Evolutionary conservation across 2,797 vertebrate genomes (phyloP).

Genomic region (Pangasius krempfi): DNA sequence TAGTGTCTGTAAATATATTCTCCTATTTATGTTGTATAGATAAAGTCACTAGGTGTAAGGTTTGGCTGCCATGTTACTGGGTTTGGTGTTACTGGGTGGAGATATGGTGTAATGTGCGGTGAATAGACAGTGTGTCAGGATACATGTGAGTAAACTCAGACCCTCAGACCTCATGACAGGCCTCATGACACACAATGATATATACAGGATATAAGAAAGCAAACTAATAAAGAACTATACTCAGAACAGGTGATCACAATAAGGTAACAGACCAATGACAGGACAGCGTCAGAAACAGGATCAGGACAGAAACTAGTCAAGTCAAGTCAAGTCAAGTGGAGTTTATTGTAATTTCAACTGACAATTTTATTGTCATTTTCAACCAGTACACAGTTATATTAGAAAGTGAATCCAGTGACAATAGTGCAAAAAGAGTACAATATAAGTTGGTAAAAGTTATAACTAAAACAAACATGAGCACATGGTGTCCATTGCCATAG

Average conservation of each 20-base stretch:
- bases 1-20: too few species aligned
- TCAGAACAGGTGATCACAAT: not conserved
- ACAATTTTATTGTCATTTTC: too few species aligned
- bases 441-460: too few species aligned
- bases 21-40: too few species aligned
- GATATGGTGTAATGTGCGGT: not conserved
- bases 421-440: too few species aligned
- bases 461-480: not conserved
- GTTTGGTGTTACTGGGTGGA: not conserved
- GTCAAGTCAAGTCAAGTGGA: too few species aligned
- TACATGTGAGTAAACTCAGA: not conserved
- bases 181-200: not conserved
- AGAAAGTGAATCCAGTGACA: too few species aligned
- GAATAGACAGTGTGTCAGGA: not conserved
- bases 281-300: not conserved
- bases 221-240: not conserved
- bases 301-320: too few species aligned
- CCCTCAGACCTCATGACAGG: not conserved
- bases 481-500: not conserved
- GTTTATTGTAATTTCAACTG: too few species aligned
- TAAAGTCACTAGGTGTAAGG: too few species aligned
- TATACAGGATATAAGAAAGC: not conserved
- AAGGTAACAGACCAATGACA: not conserved
- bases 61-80: not conserved
- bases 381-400: too few species aligned